phyloP scores from a whole-genome alignment of 2,113 vertebrate genomes.

The Galbula dea region DNA sequence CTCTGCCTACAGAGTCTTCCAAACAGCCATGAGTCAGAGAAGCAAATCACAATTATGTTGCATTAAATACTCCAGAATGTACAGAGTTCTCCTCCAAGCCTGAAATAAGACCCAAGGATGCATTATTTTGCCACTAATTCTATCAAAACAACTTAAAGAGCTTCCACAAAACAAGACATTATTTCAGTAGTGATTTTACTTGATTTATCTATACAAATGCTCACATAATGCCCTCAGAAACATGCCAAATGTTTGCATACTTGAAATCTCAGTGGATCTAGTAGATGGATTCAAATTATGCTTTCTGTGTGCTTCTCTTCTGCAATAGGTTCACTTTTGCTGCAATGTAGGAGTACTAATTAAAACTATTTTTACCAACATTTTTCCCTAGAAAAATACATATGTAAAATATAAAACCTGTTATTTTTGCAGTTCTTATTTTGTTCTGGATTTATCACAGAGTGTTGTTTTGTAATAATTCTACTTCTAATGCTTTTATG shows the following conservation, averaged over 20 bases:
- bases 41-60: background rate
- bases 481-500: background rate
- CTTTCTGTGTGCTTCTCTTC: background rate
- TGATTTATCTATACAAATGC: background rate
- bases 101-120: background rate
- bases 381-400: background rate
- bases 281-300: background rate
- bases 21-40: background rate
- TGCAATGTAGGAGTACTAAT: background rate
- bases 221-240: background rate
- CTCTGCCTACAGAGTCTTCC: background rate
- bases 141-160: background rate
- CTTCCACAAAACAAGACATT: background rate
- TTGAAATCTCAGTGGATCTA: background rate
- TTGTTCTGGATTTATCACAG: background rate
- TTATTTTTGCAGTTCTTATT: background rate
- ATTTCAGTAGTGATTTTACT: background rate
- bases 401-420: background rate
- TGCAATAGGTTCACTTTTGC: background rate
- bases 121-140: background rate
- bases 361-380: background rate
- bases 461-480: background rate
- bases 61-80: background rate
- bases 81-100: background rate
- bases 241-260: background rate